These are phyloP conservation scores for Gavia stellata DNA, from an alignment of 2,113 vertebrate species.

Conservation along the genomic window DNA sequence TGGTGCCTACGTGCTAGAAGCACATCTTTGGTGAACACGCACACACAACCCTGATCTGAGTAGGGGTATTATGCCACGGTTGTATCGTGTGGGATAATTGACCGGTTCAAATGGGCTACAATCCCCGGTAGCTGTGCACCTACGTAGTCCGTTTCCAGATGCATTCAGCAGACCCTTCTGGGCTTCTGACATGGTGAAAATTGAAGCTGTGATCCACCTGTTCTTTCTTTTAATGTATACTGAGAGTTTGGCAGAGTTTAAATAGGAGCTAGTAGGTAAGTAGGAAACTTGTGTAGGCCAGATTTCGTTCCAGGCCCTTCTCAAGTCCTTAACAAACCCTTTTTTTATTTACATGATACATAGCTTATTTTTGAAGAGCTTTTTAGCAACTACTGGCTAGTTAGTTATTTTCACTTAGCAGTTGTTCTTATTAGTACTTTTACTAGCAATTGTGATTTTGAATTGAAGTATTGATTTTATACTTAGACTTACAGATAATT, in stretches of 20 bases:
- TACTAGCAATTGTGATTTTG: not conserved
- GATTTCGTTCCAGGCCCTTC: not conserved
- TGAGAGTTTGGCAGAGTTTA: not conserved
- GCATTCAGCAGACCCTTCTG: not conserved
- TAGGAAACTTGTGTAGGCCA: not conserved
- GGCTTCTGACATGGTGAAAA: not conserved
- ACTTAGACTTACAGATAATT: not conserved
- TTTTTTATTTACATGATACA: not conserved
- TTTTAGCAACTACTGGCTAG: not conserved
- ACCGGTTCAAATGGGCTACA: not conserved
- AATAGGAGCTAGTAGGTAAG: not conserved
- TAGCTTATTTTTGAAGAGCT: not conserved
- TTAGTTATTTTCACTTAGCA: not conserved
- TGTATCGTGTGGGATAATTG: not conserved
- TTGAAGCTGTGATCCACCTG: not conserved
- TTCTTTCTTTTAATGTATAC: not conserved
- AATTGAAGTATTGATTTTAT: not conserved
- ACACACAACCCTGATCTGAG: not conserved
- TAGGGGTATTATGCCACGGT: rapidly evolving
- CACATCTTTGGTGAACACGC: not conserved
- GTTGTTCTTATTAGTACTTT: not conserved
- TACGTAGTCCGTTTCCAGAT: not conserved
- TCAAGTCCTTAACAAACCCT: not conserved
- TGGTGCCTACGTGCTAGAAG: not conserved
- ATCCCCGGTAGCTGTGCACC: not conserved